Percentiles rank a stretch among this genome's conserved stretches.
phyloP scores from a whole-genome alignment of 2,888 invertebrate genomes.

The Ypsolopha scabrella region DNA sequence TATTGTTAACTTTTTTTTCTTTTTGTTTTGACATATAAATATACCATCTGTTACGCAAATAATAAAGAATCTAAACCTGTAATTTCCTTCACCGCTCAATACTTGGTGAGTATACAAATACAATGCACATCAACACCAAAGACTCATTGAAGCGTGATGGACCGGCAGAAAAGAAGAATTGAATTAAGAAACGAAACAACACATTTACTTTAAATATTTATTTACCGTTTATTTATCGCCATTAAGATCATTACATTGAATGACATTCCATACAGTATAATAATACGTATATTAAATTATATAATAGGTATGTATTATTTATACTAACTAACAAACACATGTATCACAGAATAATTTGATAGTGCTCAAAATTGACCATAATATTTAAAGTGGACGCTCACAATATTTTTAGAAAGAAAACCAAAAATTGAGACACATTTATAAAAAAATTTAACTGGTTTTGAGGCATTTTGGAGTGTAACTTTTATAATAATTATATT shows the following conservation, averaged over 20 bases:
- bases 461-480: too few relatives aligned
- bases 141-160: too few relatives aligned
- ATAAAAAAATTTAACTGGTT: not conserved
- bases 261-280: constrained; percentile 37
- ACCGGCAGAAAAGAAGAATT: too few relatives aligned
- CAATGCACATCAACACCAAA: too few relatives aligned
- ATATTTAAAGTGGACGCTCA: constrained; percentile 46
- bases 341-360: constrained; percentile 68
- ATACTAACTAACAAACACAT: constrained; percentile 52
- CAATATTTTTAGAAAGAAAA: constrained; percentile 7
- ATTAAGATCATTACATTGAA: constrained; percentile 54
- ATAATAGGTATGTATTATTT: not conserved
- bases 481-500: too few relatives aligned
- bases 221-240: constrained; percentile 51
- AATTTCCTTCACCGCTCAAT: too few relatives aligned
- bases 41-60: too few relatives aligned
- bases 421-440: not conserved
- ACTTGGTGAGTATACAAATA: too few relatives aligned
- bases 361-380: constrained; percentile 64
- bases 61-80: too few relatives aligned
- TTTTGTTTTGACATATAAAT: too few relatives aligned
- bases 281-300: constrained; percentile 8
- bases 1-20: too few relatives aligned
- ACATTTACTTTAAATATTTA: not conserved
- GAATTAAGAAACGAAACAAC: too few relatives aligned